Conservation (phyloP, 2,797 vertebrate genomes). For the Haliaeetus vocifer region DNA sequence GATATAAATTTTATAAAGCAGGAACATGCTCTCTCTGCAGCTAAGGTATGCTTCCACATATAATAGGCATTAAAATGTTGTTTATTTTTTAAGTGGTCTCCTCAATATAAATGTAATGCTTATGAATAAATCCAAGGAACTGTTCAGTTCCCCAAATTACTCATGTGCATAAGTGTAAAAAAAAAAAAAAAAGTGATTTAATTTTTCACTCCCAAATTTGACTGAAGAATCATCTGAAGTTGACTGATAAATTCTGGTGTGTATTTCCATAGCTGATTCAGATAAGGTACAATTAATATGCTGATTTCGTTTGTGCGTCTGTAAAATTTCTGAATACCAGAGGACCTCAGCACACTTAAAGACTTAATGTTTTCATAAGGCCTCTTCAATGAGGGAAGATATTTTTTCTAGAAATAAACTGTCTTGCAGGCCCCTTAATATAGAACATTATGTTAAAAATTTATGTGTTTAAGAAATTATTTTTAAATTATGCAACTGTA, state of each 20-base stretch:
- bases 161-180: background rate
- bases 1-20: conserved; percentile 83
- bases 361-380: background rate
- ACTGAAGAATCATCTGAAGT: background rate
- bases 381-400: background rate
- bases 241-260: background rate
- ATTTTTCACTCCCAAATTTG: background rate
- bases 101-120: background rate
- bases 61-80: background rate
- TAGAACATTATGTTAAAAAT: background rate
- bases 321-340: background rate
- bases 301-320: background rate
- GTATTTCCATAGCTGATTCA: background rate
- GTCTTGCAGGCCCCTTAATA: background rate
- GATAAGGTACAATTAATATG: background rate
- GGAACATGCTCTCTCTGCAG: conserved; percentile 82
- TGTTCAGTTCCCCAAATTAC: background rate
- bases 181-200: background rate
- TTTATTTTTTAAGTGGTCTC: background rate
- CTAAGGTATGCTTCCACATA: conserved; percentile 77
- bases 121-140: background rate
- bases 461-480: background rate
- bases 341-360: background rate
- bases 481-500: background rate
- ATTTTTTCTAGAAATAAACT: background rate